Percentiles rank a stretch among this genome's conserved stretches.
Conservation (phyloP, 2,797 vertebrate genomes). For the Momotus momota region DNA sequence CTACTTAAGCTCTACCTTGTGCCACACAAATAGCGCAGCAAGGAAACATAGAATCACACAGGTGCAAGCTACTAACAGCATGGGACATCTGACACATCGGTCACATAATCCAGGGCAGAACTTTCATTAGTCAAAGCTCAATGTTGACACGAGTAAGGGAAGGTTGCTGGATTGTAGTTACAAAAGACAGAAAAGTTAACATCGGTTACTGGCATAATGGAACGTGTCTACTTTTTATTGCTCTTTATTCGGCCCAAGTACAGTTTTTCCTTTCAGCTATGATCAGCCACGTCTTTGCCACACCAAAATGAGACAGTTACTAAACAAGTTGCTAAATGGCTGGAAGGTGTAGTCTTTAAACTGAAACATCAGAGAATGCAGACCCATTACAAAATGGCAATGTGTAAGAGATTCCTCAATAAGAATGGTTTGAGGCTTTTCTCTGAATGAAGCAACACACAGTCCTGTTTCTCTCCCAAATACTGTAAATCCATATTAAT, state of each 20-base stretch:
- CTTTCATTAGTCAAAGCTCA: background rate
- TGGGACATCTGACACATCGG: background rate
- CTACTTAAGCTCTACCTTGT: background rate
- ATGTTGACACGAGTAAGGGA: background rate
- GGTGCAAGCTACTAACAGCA: background rate
- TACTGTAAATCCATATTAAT: background rate
- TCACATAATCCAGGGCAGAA: background rate
- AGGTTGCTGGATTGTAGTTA: background rate
- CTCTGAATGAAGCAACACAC: background rate
- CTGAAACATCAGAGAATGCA: background rate
- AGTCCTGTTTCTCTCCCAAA: background rate
- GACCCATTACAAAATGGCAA: background rate
- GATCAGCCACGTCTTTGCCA: background rate
- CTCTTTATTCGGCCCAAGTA: background rate
- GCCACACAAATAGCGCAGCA: background rate
- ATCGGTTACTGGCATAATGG: background rate
- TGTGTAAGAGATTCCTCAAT: background rate
- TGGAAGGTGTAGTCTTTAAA: background rate
- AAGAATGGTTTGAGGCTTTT: background rate
- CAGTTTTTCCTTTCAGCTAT: background rate
- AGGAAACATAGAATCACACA: background rate
- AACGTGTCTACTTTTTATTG: background rate
- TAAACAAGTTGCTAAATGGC: background rate
- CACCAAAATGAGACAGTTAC: background rate
- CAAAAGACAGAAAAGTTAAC: background rate